Conservation (phyloP, 2,888 invertebrate genomes). For the Patella pellucida region DNA sequence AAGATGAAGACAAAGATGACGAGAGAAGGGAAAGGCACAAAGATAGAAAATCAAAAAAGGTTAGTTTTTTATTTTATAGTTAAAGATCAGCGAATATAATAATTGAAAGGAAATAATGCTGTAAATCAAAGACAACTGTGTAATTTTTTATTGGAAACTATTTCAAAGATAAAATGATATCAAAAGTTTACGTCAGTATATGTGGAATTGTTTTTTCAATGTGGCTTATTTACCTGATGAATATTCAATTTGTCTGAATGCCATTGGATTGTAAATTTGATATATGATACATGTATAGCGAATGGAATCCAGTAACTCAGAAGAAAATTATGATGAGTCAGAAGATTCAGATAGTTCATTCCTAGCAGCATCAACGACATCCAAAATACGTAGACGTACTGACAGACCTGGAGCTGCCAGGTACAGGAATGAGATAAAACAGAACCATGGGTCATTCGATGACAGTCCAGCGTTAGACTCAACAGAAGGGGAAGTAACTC, state of each 20-base stretch:
- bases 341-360: constrained; percentile 16
- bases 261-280: too few relatives aligned
- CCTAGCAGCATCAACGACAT: constrained; percentile 9
- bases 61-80: background rate
- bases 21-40: constrained; percentile 33
- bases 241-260: too few relatives aligned
- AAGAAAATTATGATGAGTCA: background rate
- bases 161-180: too few relatives aligned
- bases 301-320: too few relatives aligned
- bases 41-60: constrained; percentile 32
- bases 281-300: too few relatives aligned
- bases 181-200: too few relatives aligned
- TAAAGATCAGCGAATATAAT: too few relatives aligned
- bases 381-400: constrained; percentile 15
- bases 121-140: too few relatives aligned
- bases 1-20: constrained; percentile 41
- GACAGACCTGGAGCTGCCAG: constrained; percentile 44
- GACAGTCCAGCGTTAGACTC: constrained; percentile 12
- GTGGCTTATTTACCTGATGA: too few relatives aligned
- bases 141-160: too few relatives aligned
- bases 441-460: background rate
- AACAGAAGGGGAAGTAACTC: constrained; percentile 8
- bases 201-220: too few relatives aligned
- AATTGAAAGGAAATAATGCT: too few relatives aligned
- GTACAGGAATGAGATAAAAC: background rate